Evolutionary conservation across 2,113 vertebrate genomes (phyloP).

Genomic region (Anoplopoma fimbria): DNA sequence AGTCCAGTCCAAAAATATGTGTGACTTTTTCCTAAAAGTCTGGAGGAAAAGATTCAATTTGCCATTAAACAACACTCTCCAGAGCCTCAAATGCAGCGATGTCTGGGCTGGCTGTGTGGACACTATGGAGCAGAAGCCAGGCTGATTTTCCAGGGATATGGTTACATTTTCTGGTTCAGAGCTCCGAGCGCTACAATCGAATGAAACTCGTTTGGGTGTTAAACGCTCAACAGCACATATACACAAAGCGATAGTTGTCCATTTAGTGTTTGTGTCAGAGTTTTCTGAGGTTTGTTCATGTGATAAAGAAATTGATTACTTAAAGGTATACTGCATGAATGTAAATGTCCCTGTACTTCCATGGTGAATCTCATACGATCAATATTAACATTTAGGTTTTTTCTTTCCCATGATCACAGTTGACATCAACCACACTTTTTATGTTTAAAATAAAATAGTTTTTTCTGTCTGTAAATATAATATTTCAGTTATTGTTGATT

Average conservation of each 20-base stretch:
- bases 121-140: conserved; percentile 10
- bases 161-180: conserved; percentile 46
- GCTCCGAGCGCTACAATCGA: conserved; percentile 19
- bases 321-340: not conserved
- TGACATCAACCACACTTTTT: not conserved
- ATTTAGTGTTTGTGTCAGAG: not conserved
- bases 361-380: not conserved
- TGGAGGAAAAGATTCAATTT: conserved; percentile 8
- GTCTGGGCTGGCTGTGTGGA: conserved; percentile 10
- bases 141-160: conserved; percentile 55
- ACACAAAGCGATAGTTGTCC: conserved; percentile 7
- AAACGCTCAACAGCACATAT: conserved; percentile 22
- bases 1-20: not conserved
- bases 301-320: not conserved
- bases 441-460: too few species aligned
- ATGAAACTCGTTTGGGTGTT: conserved; percentile 43
- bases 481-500: too few species aligned
- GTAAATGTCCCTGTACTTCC: not conserved
- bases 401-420: not conserved
- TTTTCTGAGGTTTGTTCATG: not conserved
- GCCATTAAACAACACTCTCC: conserved; percentile 5
- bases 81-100: not conserved
- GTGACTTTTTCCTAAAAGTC: not conserved
- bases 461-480: too few species aligned
- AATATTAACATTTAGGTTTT: not conserved